Percentiles rank a stretch among this genome's conserved stretches.
Evolutionary conservation across 2,888 invertebrate species (phyloP).

Genomic region (Pogonocherus hispidulus): DNA sequence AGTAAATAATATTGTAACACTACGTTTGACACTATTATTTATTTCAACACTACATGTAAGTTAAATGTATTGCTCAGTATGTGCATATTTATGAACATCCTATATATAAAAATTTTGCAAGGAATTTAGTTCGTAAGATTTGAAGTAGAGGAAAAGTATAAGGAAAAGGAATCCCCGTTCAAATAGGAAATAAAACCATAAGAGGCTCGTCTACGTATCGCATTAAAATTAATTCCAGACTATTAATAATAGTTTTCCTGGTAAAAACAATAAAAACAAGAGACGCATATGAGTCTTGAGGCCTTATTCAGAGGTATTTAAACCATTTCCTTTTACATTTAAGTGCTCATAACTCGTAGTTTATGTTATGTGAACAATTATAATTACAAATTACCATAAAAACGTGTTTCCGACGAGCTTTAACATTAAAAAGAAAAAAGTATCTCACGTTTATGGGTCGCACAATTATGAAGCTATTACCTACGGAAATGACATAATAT

Average conservation of each 20-base stretch:
- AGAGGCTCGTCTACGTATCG: no score
- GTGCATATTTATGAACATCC: no score
- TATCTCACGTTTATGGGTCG: constrained; percentile 12
- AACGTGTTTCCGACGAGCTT: constrained; percentile 12
- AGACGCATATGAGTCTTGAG: neutral
- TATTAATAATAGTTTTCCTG: neutral
- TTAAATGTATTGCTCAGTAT: no score
- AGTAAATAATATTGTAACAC: no score
- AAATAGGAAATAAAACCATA: no score
- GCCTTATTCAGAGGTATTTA: constrained; percentile 15
- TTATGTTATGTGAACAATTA: constrained; percentile 21
- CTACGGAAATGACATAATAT: constrained; percentile 8
- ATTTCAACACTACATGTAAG: no score
- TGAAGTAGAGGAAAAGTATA: no score
- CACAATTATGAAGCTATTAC: constrained; percentile 4
- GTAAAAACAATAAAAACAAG: neutral
- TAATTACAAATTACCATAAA: constrained; percentile 20
- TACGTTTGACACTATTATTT: no score
- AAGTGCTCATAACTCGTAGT: constrained; percentile 16
- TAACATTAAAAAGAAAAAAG: neutral
- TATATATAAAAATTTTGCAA: no score
- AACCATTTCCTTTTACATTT: constrained; percentile 15
- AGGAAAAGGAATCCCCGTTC: no score
- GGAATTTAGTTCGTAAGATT: no score
- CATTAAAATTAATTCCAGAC: neutral